Conservation (phyloP, 2,113 vertebrate genomes). For the Xiphorhynchus elegans region DNA sequence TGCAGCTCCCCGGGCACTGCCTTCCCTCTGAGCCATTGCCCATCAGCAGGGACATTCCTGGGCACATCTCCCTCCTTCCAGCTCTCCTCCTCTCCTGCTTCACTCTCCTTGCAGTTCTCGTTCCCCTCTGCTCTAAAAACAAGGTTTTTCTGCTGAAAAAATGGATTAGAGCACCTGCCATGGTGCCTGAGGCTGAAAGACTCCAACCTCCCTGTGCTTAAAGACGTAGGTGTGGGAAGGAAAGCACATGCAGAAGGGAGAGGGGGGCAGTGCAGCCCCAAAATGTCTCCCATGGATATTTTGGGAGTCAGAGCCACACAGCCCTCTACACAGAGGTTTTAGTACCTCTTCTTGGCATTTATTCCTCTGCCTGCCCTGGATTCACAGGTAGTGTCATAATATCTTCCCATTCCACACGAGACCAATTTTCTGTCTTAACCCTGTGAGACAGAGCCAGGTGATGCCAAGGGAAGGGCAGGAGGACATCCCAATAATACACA, state of each 20-base stretch:
- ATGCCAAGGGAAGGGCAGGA: background rate
- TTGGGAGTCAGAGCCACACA: background rate
- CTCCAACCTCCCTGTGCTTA: background rate
- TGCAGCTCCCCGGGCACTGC: background rate
- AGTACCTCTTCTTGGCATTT: background rate
- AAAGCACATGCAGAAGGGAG: fast-evolving
- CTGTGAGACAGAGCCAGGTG: background rate
- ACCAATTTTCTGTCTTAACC: background rate
- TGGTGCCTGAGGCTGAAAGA: background rate
- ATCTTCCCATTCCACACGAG: background rate
- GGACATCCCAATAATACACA: background rate
- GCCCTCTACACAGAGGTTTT: background rate
- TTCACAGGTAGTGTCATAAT: fast-evolving
- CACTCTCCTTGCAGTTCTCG: fast-evolving
- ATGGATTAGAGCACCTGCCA: background rate
- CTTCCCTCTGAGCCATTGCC: background rate
- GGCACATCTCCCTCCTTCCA: background rate
- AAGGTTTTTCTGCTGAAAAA: background rate
- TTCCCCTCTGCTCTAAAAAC: background rate
- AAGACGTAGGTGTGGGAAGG: background rate
- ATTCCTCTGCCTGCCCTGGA: background rate
- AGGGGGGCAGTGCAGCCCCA: background rate
- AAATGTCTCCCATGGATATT: background rate
- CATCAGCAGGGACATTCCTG: background rate
- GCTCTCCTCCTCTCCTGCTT: background rate